phyloP scores from a whole-genome alignment of 1,140 invertebrate genomes.

The Anthonomus grandis region DNA sequence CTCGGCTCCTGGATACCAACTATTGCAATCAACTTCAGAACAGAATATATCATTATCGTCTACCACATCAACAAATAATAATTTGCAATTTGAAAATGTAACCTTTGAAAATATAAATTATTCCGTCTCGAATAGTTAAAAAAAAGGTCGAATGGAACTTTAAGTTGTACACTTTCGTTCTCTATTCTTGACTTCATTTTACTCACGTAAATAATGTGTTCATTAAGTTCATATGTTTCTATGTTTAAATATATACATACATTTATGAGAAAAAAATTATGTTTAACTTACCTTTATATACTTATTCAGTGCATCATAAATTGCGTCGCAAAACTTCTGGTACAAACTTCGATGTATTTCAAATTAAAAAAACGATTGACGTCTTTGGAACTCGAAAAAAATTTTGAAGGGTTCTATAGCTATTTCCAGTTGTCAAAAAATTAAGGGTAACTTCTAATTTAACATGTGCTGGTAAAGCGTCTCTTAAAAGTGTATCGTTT shows the following conservation, averaged over 20 bases:
- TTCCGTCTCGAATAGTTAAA: no score
- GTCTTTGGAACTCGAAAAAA: conserved; percentile 25
- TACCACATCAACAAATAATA: no score
- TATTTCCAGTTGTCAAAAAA: conserved; percentile 37
- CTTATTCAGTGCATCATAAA: conserved; percentile 25
- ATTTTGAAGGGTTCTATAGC: conserved; percentile 32
- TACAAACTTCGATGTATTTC: no score
- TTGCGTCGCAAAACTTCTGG: conserved; percentile 31
- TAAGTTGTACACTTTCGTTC: no score
- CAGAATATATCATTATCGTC: no score
- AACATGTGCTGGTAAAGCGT: conserved; percentile 35
- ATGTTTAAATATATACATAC: no score
- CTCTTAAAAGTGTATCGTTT: conserved; percentile 35
- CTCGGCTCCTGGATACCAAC: background rate
- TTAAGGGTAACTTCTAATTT: conserved; percentile 38
- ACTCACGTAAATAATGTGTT: conserved; percentile 1
- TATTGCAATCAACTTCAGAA: no score
- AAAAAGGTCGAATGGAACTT: no score
- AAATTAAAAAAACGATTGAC: conserved; percentile 21
- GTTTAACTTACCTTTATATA: conserved; percentile 25
- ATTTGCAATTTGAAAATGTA: no score
- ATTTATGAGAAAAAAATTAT: no score
- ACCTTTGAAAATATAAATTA: no score
- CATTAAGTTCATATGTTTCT: background rate
- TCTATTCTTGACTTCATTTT: no score